Percentiles rank a stretch among this genome's conserved stretches.
Conservation (phyloP, 2,797 vertebrate species). For the Carapus acus region DNA sequence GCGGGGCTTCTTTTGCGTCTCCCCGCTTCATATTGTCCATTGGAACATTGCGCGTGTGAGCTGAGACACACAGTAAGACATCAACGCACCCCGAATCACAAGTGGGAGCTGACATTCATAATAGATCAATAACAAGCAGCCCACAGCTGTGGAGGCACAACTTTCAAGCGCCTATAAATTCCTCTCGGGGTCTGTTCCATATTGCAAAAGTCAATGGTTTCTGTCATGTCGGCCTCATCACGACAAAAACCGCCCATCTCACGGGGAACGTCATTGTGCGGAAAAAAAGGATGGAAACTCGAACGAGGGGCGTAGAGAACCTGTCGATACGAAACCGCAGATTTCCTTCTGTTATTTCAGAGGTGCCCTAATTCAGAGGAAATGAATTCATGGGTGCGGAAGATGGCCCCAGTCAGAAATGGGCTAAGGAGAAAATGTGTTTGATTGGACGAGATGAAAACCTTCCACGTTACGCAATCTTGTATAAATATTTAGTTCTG, state of each 20-base stretch:
- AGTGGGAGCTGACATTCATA: conserved; percentile 51
- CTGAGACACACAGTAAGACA: conserved; percentile 11
- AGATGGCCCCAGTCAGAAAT: conserved; percentile 6
- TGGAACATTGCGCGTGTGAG: conserved; percentile 7
- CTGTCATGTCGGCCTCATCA: conserved; percentile 51
- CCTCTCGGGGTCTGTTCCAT: conserved; percentile 53
- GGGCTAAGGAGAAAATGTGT: conserved; percentile 8
- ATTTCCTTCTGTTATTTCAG: conserved; percentile 5
- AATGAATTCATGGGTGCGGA: conserved; percentile 8
- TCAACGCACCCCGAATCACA: conserved; percentile 23
- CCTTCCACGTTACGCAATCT: no score
- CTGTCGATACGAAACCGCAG: conserved; percentile 12
- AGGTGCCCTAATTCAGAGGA: conserved; percentile 8
- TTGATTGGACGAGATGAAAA: background rate
- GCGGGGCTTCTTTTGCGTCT: background rate
- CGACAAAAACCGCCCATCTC: conserved; percentile 46
- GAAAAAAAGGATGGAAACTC: no score
- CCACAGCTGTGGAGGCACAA: conserved; percentile 53
- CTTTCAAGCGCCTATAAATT: conserved; percentile 53
- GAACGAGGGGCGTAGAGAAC: conserved; percentile 15
- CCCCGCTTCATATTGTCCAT: background rate
- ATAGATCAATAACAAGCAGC: conserved; percentile 54
- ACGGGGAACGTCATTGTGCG: conserved; percentile 34
- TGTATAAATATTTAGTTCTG: no score
- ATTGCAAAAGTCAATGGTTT: conserved; percentile 34